These are phyloP conservation scores for Mystacides longicornis DNA, from an alignment of 2,888 invertebrate genomes.

Conservation along the genomic window DNA sequence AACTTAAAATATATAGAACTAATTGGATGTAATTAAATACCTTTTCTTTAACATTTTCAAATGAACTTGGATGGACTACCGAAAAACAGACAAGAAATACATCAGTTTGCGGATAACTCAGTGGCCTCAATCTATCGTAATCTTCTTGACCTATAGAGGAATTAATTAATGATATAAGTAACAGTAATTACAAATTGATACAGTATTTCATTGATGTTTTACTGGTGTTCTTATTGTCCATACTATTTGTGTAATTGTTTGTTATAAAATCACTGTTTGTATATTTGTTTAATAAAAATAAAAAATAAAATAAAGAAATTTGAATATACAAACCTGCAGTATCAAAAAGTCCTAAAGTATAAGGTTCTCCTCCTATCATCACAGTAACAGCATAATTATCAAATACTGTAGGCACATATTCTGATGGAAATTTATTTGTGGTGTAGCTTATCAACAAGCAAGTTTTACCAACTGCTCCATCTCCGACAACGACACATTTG, in stretches of 20 bases:
- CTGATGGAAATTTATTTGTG: constrained; percentile 91
- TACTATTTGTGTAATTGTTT: neutral
- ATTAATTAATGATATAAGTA: neutral
- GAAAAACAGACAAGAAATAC: constrained; percentile 98
- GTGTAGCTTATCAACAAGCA: constrained; percentile 92
- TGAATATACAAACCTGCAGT: constrained; percentile 67
- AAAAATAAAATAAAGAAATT: too few relatives aligned
- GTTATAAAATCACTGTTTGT: neutral
- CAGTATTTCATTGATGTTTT: too few relatives aligned
- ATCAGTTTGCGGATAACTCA: constrained; percentile 98
- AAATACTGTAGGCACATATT: constrained; percentile 94
- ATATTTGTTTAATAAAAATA: neutral
- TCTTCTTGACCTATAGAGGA: constrained; percentile 71
- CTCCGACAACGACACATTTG: constrained; percentile 96
- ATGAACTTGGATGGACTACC: constrained; percentile 97
- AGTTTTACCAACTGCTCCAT: constrained; percentile 96
- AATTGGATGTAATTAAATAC: too few relatives aligned
- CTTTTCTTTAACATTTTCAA: constrained; percentile 99
- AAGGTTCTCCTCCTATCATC: constrained; percentile 99
- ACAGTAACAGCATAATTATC: constrained; percentile 99
- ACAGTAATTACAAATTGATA: neutral
- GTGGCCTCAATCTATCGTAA: constrained; percentile 92
- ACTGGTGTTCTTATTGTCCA: too few relatives aligned
- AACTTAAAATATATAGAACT: too few relatives aligned
- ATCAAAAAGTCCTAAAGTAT: constrained; percentile 97